Percentiles rank a stretch among this genome's conserved stretches.
These are phyloP conservation scores for Zaprionus kolodkinae DNA, from an alignment of 1,140 invertebrate genomes.

Conservation along the genomic window DNA sequence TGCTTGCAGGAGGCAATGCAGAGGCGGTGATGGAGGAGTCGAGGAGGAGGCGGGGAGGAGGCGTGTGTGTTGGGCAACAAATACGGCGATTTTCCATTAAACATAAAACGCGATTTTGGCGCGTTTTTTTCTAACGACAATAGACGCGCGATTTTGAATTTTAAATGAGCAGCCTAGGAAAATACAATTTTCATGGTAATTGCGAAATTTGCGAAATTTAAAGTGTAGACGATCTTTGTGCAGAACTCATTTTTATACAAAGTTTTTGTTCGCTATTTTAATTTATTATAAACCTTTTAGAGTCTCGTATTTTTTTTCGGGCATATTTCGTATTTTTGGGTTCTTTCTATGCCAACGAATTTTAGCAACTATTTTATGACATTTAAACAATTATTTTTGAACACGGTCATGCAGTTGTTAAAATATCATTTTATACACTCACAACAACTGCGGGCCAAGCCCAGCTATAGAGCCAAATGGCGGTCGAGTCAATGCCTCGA, in stretches of 20 bases:
- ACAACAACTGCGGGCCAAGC: conserved; percentile 53
- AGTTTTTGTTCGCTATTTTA: background rate
- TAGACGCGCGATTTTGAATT: conserved; percentile 14
- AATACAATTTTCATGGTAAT: background rate
- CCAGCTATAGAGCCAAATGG: conserved; percentile 52
- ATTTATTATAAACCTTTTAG: background rate
- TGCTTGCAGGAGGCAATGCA: background rate
- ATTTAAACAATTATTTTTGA: conserved; percentile 81
- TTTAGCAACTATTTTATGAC: conserved; percentile 59
- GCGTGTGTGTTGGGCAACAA: conserved; percentile 15
- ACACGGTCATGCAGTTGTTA: conserved; percentile 57
- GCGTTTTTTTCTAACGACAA: conserved; percentile 27
- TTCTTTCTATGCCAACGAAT: background rate
- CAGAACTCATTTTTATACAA: background rate
- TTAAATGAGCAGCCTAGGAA: background rate
- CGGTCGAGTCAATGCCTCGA: conserved; percentile 50
- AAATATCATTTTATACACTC: conserved; percentile 65
- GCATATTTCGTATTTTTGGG: too few species aligned
- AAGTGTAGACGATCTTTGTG: background rate
- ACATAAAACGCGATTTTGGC: conserved; percentile 33
- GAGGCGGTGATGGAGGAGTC: conserved; percentile 9
- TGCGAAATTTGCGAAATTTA: background rate
- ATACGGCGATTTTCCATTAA: conserved; percentile 39
- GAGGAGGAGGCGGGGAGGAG: background rate
- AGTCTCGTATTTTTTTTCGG: conserved; percentile 18